Evolutionary conservation across 2,797 vertebrate species (phyloP).

Genomic region (Graptemys geographica): DNA sequence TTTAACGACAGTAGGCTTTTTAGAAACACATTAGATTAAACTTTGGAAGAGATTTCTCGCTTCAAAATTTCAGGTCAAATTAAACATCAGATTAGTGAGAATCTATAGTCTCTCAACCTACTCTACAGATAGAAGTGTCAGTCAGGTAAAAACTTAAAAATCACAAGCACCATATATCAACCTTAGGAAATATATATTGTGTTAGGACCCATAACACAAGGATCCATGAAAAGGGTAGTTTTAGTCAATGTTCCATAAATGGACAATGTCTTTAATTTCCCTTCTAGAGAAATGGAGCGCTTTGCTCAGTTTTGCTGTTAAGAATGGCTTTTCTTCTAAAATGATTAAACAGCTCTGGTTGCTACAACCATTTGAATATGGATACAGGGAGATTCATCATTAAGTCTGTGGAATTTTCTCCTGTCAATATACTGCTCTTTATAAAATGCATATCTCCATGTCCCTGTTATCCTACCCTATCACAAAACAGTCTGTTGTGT

Average conservation of each 20-base stretch:
- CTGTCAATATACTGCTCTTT: fast-evolving
- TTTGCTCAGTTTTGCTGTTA: background rate
- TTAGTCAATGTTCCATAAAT: background rate
- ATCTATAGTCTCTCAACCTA: background rate
- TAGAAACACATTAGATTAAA: background rate
- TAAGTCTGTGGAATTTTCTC: background rate
- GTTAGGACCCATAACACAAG: background rate
- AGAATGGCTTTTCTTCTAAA: background rate
- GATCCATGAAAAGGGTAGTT: background rate
- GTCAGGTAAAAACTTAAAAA: background rate
- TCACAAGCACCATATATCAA: background rate
- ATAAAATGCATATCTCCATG: fast-evolving
- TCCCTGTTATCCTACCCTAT: background rate
- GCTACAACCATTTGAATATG: background rate
- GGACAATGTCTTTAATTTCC: background rate
- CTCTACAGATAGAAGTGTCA: background rate
- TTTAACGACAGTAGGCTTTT: no score
- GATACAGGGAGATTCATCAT: background rate
- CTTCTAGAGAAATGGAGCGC: background rate
- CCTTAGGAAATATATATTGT: background rate
- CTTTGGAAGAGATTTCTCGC: background rate
- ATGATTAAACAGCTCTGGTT: background rate
- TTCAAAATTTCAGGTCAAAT: background rate
- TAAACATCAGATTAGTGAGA: background rate
- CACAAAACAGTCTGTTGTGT: background rate